These are phyloP conservation scores for Acanthopagrus latus DNA, from an alignment of 2,797 vertebrate species.

Conservation along the genomic window DNA sequence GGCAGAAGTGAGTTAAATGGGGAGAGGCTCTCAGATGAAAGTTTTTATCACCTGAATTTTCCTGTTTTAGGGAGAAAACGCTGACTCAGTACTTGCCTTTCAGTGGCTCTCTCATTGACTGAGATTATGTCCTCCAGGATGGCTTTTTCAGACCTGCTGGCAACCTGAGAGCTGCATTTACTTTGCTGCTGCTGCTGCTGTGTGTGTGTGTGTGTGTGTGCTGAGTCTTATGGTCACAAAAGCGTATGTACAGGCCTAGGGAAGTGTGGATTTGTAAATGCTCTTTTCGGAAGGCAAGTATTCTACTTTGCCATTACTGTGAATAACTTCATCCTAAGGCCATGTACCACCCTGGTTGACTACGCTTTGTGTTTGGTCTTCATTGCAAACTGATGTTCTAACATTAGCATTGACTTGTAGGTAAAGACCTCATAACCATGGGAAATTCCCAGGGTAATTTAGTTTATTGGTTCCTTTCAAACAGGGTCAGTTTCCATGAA, in stretches of 20 bases:
- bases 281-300: not conserved
- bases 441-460: slow-evolving; percentile 48
- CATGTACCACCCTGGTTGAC: too few relatives aligned
- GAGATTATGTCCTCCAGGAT: slow-evolving; percentile 43
- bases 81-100: slow-evolving; percentile 46
- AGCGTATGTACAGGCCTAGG: not conserved
- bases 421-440: slow-evolving; percentile 20
- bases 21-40: slow-evolving; percentile 16
- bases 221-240: slow-evolving; percentile 2
- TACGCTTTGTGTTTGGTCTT: not conserved
- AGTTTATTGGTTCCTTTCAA: slow-evolving; percentile 46
- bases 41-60: slow-evolving; percentile 41
- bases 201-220: not conserved
- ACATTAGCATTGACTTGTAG: slow-evolving; percentile 20
- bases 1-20: not conserved
- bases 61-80: slow-evolving; percentile 31
- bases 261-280: not conserved
- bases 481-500: slow-evolving; percentile 46
- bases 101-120: slow-evolving; percentile 5
- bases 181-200: slow-evolving; percentile 10
- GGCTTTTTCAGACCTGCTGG: slow-evolving; percentile 48
- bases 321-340: slow-evolving; percentile 2
- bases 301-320: not conserved
- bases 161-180: slow-evolving; percentile 40
- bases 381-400: slow-evolving; percentile 12